These are phyloP conservation scores for Melanotaenia parkinsoni DNA, from an alignment of 2,797 vertebrate genomes.

Conservation along the genomic window DNA sequence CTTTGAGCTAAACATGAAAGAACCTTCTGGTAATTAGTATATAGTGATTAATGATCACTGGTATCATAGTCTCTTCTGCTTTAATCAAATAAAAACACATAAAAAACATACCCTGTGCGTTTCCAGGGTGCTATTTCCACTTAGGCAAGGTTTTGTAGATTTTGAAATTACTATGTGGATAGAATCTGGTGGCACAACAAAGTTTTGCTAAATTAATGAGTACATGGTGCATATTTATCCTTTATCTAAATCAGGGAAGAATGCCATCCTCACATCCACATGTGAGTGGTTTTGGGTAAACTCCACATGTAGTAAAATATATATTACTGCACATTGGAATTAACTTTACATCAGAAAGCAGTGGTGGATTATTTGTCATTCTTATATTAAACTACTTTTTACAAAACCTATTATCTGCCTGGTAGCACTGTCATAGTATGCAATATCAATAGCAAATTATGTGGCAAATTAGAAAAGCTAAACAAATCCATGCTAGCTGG, in stretches of 20 bases:
- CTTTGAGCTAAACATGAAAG: conserved; percentile 86
- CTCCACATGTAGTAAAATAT: neutral
- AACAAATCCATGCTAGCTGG: conserved; percentile 50
- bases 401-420: conserved; percentile 4
- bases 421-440: neutral
- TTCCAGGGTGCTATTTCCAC: conserved; percentile 46
- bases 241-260: conserved; percentile 47
- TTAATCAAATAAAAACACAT: conserved; percentile 72
- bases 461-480: conserved; percentile 50
- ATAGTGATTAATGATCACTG: conserved; percentile 81
- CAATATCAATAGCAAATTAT: conserved; percentile 31
- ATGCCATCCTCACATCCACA: conserved; percentile 6
- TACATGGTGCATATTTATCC: conserved; percentile 67
- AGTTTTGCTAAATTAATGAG: conserved; percentile 77
- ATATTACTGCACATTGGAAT: neutral
- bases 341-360: neutral
- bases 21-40: conserved; percentile 80
- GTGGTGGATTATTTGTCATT: neutral
- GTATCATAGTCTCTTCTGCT: conserved; percentile 70
- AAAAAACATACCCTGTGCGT: conserved; percentile 61
- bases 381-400: conserved; percentile 17
- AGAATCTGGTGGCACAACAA: conserved; percentile 40
- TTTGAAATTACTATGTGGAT: conserved; percentile 44
- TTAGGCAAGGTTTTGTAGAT: conserved; percentile 64
- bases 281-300: conserved; percentile 17